Base-by-base conservation (phyloP, 2,797 vertebrate genomes). In the Oryzias sinensis region DNA sequence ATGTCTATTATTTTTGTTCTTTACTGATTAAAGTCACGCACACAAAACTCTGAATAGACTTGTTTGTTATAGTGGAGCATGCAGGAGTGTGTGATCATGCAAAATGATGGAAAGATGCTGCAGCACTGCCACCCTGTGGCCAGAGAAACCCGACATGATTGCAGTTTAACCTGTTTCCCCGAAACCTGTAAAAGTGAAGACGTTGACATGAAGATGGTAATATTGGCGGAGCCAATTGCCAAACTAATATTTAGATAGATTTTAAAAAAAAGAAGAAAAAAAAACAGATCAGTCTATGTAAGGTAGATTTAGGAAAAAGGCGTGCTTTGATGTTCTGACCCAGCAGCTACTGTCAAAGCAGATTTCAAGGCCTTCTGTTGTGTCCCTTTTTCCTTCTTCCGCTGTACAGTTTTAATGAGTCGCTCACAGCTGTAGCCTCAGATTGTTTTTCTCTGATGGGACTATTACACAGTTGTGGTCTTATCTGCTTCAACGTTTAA, bases 51-150 rank as follows among this genome's bases (percentile, higher is more conserved):
- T 33, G 17, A 17, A 64, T 29, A 80, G 76, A 78, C 66, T 74
- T 60, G 53, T 56, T 45, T 42, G 25, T 68, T 58, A 14, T 53
- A 20, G 53, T 48, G 27, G 41, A 52, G 42, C 8, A 5, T 29
- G n/a, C 14, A n/a, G 49, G 58, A 29, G 43, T 59, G 15, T 49
- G 24, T 53, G 17, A 8, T 46, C 18, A 18, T 13, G 51, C 25
- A 37, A 6, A 24, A 27, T 16, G 16, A 41, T 5, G 11, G 7
- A 58, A 64, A 50, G 37, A 33, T 64, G 48, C 49, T 37, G 52
- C 72, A 80, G 71, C 71, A 74, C 72, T 76, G 76, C 83, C 85
- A 71, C 62, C 79, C 17, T 49, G 81, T 85, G 86, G 85, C 22
- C 52, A 16, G 16, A 0, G 42, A 8, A 0, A 13, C 17, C 20